These are phyloP conservation scores for Bufo gargarizans DNA, from an alignment of 2,113 vertebrate genomes.

Conservation along the genomic window DNA sequence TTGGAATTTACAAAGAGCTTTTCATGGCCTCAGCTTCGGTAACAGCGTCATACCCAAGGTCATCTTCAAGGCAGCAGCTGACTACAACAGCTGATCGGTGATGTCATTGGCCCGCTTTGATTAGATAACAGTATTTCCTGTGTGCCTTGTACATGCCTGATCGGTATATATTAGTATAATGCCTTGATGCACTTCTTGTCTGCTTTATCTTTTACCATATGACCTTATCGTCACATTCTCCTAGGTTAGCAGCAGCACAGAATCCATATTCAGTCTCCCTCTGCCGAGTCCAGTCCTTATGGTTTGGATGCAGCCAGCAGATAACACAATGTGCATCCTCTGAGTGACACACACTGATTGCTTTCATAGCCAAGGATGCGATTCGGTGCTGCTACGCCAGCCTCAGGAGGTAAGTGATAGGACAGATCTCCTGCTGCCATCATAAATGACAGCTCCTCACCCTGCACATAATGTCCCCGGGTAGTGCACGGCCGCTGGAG, in stretches of 20 bases:
- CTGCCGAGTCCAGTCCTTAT: neutral
- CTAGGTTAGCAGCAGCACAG: neutral
- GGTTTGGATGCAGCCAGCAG: slow-evolving; percentile 18
- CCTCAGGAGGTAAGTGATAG: slow-evolving; percentile 37
- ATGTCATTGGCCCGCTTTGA: neutral
- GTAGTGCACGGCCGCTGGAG: slow-evolving; percentile 64
- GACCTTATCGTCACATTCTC: neutral
- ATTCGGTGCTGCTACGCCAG: slow-evolving; percentile 24
- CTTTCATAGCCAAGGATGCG: slow-evolving; percentile 26
- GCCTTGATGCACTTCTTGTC: neutral
- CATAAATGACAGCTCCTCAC: slow-evolving; percentile 12
- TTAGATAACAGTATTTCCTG: neutral
- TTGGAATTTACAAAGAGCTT: too few species aligned
- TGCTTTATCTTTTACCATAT: neutral
- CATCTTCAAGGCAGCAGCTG: neutral
- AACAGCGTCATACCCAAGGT: neutral
- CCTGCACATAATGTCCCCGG: neutral
- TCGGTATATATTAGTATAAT: neutral
- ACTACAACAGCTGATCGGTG: neutral
- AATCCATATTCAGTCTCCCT: slow-evolving; percentile 16
- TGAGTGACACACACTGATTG: neutral
- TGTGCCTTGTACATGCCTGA: neutral
- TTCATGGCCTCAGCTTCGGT: too few species aligned
- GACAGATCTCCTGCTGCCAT: neutral
- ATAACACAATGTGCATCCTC: slow-evolving; percentile 13